Conservation (phyloP, 2,888 invertebrate genomes). For the Nomada hirtipes region DNA sequence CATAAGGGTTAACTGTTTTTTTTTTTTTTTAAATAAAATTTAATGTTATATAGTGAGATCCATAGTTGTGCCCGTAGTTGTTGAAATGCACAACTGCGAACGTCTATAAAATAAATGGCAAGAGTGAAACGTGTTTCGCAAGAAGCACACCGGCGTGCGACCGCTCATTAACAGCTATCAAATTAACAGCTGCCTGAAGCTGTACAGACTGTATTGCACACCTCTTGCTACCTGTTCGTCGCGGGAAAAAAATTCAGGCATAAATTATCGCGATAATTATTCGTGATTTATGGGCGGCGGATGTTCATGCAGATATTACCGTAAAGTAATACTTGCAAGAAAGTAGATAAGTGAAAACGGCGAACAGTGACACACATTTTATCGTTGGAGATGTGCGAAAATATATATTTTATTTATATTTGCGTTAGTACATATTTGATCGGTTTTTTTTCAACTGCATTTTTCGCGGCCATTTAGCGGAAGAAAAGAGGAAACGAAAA, state of each 20-base stretch:
- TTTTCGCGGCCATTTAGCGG: background rate
- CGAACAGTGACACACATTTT: too few relatives aligned
- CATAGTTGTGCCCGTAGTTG: too few relatives aligned
- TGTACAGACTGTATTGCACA: background rate
- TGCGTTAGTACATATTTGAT: too few relatives aligned
- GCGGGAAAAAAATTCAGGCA: background rate
- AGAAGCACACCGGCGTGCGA: background rate
- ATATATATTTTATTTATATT: too few relatives aligned
- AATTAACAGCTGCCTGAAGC: background rate
- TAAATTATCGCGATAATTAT: background rate
- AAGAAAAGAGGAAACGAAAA: background rate
- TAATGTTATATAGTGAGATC: too few relatives aligned
- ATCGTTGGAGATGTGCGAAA: too few relatives aligned
- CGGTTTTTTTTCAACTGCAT: too few relatives aligned
- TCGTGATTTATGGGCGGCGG: background rate
- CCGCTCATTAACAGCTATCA: constrained; percentile 4
- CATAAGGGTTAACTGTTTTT: fast-evolving
- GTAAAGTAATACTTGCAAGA: too few relatives aligned
- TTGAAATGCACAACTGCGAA: too few relatives aligned
- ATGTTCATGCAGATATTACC: too few relatives aligned
- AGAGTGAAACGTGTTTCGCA: background rate
- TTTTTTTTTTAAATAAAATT: too few relatives aligned
- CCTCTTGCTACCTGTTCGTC: background rate
- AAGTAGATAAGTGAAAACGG: too few relatives aligned
- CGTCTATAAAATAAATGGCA: background rate